These are phyloP conservation scores for Nephrocerus scutellatus DNA, from an alignment of 2,888 invertebrate species.

Conservation along the genomic window DNA sequence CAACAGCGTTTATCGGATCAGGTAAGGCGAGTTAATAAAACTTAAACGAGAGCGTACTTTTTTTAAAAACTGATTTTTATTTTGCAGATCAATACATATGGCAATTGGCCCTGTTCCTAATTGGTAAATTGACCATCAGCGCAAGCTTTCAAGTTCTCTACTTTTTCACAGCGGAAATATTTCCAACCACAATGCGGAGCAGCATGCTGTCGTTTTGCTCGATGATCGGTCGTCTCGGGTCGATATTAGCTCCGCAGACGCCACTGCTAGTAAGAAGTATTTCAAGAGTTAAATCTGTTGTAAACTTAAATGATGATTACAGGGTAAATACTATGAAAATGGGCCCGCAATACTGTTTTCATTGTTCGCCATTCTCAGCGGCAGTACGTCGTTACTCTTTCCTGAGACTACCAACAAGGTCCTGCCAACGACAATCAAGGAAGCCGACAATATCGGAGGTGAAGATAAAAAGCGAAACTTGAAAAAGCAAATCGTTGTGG, in stretches of 20 bases:
- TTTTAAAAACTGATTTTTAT: background rate
- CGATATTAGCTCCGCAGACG: slow-evolving; percentile 64
- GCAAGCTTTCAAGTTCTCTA: slow-evolving; percentile 62
- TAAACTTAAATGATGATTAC: background rate
- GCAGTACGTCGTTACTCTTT: slow-evolving; percentile 53
- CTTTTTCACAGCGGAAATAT: slow-evolving; percentile 64
- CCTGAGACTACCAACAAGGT: slow-evolving; percentile 58
- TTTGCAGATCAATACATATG: slow-evolving; percentile 23
- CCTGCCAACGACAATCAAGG: slow-evolving; percentile 56
- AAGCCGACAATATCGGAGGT: slow-evolving; percentile 51
- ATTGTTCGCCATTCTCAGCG: slow-evolving; percentile 52
- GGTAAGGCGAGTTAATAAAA: slow-evolving; percentile 19
- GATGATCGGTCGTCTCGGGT: slow-evolving; percentile 62
- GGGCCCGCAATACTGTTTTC: slow-evolving; percentile 57
- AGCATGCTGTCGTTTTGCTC: slow-evolving; percentile 63
- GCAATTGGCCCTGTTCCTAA: slow-evolving; percentile 48
- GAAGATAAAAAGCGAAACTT: slow-evolving; percentile 28
- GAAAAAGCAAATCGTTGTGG: too few relatives aligned
- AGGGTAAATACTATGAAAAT: slow-evolving; percentile 40
- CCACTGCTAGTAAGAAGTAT: slow-evolving; percentile 50
- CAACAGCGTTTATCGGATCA: slow-evolving; percentile 34
- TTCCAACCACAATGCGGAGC: slow-evolving; percentile 60
- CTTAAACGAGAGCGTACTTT: background rate
- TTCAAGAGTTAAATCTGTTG: too few relatives aligned
- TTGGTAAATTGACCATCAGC: slow-evolving; percentile 59